Percentiles rank a stretch among this genome's conserved stretches.
These are phyloP conservation scores for Eulemur rubriventer DNA, from an alignment of 2,797 vertebrate species.

Conservation along the genomic window DNA sequence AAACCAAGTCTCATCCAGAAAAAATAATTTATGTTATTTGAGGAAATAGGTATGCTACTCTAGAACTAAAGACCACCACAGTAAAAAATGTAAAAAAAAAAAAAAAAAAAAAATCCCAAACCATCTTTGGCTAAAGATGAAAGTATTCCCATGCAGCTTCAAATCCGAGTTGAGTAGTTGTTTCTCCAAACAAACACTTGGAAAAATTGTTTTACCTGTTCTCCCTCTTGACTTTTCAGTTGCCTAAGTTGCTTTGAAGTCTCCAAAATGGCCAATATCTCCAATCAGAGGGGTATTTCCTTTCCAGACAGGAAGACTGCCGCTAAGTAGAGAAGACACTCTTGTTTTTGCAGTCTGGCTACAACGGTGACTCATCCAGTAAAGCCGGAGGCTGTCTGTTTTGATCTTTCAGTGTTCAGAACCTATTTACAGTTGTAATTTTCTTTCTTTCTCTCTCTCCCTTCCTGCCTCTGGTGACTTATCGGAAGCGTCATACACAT, in stretches of 20 bases:
- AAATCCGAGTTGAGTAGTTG: not conserved
- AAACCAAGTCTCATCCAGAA: not conserved
- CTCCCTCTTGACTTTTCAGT: constrained; percentile 22
- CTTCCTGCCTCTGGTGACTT: not conserved
- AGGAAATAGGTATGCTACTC: not conserved
- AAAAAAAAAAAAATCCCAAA: not conserved
- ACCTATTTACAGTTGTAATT: constrained; percentile 64
- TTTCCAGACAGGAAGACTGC: constrained; percentile 60
- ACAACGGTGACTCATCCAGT: constrained; percentile 60
- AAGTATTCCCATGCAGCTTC: not conserved
- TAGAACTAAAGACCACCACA: not conserved
- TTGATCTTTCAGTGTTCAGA: constrained; percentile 72
- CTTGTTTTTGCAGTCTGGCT: constrained; percentile 64
- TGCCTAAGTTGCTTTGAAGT: constrained; percentile 55
- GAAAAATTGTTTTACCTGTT: constrained; percentile 41
- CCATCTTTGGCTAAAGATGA: not conserved
- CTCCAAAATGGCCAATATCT: constrained; percentile 48
- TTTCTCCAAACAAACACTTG: constrained; percentile 25
- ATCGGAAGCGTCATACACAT: constrained; percentile 46
- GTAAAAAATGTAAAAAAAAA: not conserved
- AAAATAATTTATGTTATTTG: not conserved
- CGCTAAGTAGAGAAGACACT: constrained; percentile 7
- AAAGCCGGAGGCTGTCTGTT: constrained; percentile 74
- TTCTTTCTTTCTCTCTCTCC: constrained; percentile 36
- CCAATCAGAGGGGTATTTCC: constrained; percentile 54